Evolutionary conservation across 2,888 invertebrate species (phyloP).

Genomic region (Protodeltote pygarga): DNA sequence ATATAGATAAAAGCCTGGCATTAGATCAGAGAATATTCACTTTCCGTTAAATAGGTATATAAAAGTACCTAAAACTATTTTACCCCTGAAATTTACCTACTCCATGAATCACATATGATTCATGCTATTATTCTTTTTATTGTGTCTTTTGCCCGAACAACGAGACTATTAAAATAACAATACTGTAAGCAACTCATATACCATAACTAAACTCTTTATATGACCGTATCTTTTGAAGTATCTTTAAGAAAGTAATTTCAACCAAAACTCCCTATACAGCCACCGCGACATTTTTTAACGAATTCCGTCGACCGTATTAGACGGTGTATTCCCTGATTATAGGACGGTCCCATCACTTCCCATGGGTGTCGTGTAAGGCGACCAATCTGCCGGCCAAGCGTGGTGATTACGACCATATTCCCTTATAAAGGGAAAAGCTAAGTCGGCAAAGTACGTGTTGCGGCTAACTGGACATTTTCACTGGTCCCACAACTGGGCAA

Average conservation of each 20-base stretch:
- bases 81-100: no score
- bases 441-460: constrained; percentile 8
- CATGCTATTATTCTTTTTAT: no score
- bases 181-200: no score
- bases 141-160: no score
- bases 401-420: constrained; percentile 21
- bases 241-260: background rate
- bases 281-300: constrained; percentile 24
- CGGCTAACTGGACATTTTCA: constrained; percentile 8
- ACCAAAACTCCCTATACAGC: constrained; percentile 9
- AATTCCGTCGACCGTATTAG: constrained; percentile 23
- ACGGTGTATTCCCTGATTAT: constrained; percentile 21
- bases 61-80: no score
- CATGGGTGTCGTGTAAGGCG: constrained; percentile 36
- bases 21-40: no score
- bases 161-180: no score
- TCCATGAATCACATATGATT: no score
- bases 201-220: no score
- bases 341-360: constrained; percentile 12
- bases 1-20: no score
- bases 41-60: no score
- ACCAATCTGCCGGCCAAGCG: constrained; percentile 25
- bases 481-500: no score
- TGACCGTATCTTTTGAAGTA: background rate
- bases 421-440: constrained; percentile 10